These are phyloP conservation scores for Diuraphis noxia DNA, from an alignment of 1,140 invertebrate genomes.

Conservation along the genomic window DNA sequence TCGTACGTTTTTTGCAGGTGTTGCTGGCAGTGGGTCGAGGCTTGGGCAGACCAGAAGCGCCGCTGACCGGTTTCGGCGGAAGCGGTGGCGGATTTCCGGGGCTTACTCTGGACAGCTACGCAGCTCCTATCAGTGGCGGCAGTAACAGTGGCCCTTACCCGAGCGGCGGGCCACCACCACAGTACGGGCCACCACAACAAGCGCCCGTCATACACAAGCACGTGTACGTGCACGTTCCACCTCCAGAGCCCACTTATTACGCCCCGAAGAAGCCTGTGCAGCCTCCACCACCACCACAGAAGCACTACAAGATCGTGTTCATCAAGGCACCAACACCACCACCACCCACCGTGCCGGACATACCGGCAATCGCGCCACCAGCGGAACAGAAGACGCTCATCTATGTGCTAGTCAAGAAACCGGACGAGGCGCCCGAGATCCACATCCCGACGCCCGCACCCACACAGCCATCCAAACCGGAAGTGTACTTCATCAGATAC, in stretches of 20 bases:
- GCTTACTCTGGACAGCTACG: slow-evolving; percentile 58
- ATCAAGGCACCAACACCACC: slow-evolving; percentile 83
- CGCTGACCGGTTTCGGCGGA: slow-evolving; percentile 47
- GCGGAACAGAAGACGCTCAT: slow-evolving; percentile 86
- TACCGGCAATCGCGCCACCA: slow-evolving; percentile 73
- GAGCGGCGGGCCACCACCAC: slow-evolving; percentile 66
- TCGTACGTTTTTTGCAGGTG: slow-evolving; percentile 49
- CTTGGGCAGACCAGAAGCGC: slow-evolving; percentile 56
- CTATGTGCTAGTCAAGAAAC: slow-evolving; percentile 87
- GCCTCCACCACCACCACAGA: slow-evolving; percentile 71
- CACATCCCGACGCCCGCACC: slow-evolving; percentile 76
- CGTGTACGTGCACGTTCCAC: slow-evolving; percentile 83
- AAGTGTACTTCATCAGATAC: slow-evolving; percentile 86
- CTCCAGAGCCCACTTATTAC: slow-evolving; percentile 76
- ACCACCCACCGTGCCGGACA: slow-evolving; percentile 73
- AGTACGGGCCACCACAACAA: slow-evolving; percentile 74
- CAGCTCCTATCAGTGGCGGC: slow-evolving; percentile 57
- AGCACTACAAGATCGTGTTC: slow-evolving; percentile 88
- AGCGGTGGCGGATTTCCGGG: slow-evolving; percentile 55
- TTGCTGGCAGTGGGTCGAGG: slow-evolving; percentile 56
- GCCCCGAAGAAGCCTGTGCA: slow-evolving; percentile 61
- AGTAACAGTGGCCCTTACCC: slow-evolving; percentile 60
- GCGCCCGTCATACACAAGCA: slow-evolving; percentile 79
- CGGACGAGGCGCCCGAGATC: slow-evolving; percentile 78
- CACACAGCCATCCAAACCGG: slow-evolving; percentile 80